Evolutionary conservation across 2,888 invertebrate species (phyloP).

Genomic region (Drosophila acutilabella): DNA sequence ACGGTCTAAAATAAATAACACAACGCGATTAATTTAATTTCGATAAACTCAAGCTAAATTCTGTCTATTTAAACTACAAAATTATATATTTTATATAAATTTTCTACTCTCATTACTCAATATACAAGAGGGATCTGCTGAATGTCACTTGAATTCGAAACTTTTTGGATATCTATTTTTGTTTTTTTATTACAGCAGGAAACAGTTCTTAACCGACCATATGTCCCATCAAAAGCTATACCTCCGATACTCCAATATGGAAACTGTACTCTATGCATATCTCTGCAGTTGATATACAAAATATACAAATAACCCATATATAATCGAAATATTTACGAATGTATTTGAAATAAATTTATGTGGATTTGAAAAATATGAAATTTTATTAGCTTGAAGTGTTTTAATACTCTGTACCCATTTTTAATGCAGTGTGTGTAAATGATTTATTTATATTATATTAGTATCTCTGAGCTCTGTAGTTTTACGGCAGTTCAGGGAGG

Average conservation of each 20-base stretch:
- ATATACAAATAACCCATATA: conserved; percentile 25
- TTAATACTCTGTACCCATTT: conserved; percentile 16
- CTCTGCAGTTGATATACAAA: conserved; percentile 38
- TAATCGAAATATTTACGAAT: conserved; percentile 54
- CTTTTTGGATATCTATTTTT: conserved; percentile 1
- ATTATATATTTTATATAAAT: conserved; percentile 45
- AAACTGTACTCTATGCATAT: conserved; percentile 45
- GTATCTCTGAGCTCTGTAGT: neutral
- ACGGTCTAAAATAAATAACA: conserved; percentile 27
- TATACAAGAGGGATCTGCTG: conserved; percentile 17
- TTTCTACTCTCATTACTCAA: conserved; percentile 33
- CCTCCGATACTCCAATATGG: conserved; percentile 60
- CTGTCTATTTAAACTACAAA: conserved; percentile 28
- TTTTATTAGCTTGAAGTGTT: conserved; percentile 33
- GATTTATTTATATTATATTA: too few species aligned
- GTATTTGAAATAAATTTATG: conserved; percentile 26
- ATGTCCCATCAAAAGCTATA: conserved; percentile 68
- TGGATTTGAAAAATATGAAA: conserved; percentile 20
- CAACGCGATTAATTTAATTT: conserved; percentile 32
- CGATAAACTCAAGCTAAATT: conserved; percentile 40
- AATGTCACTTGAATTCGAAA: conserved; percentile 4
- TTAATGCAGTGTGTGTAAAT: neutral
- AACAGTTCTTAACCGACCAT: conserved; percentile 39
- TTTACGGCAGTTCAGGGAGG: neutral
- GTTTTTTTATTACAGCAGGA: conserved; percentile 4